Conservation (phyloP, 2,797 vertebrate species). For the Rhinophrynus dorsalis region DNA sequence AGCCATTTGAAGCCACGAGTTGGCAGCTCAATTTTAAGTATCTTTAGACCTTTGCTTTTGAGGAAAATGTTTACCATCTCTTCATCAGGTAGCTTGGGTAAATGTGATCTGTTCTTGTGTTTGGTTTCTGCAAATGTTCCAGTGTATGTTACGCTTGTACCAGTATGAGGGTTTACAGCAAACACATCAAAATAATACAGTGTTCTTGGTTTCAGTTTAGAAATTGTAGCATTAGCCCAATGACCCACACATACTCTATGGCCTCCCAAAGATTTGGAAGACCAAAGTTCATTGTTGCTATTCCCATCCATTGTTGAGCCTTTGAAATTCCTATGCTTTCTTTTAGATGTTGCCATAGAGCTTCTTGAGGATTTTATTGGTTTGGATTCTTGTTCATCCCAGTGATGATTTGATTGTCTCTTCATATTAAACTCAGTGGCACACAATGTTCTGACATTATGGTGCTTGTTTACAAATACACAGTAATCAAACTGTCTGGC, state of each 20-base stretch:
- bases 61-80: constrained; percentile 34
- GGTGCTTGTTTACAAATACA: constrained; percentile 30
- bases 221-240: constrained; percentile 9
- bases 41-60: constrained; percentile 25
- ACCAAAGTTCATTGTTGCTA: background rate
- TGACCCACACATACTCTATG: constrained; percentile 29
- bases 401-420: background rate
- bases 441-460: constrained; percentile 47
- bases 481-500: constrained; percentile 10
- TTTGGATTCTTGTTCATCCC: background rate
- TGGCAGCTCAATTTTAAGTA: constrained; percentile 9
- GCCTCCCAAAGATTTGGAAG: constrained; percentile 8
- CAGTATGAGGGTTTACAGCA: constrained; percentile 13
- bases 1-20: background rate
- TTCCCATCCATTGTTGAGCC: background rate
- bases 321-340: background rate
- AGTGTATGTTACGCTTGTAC: constrained; percentile 24
- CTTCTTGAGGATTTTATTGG: background rate
- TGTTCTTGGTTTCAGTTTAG: constrained; percentile 25
- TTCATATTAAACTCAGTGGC: constrained; percentile 15
- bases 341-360: background rate
- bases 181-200: constrained; percentile 48
- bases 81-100: constrained; percentile 12
- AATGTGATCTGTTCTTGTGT: background rate
- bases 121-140: constrained; percentile 42